phyloP scores from a whole-genome alignment of 2,888 invertebrate species.

The Acrobasis suavella region DNA sequence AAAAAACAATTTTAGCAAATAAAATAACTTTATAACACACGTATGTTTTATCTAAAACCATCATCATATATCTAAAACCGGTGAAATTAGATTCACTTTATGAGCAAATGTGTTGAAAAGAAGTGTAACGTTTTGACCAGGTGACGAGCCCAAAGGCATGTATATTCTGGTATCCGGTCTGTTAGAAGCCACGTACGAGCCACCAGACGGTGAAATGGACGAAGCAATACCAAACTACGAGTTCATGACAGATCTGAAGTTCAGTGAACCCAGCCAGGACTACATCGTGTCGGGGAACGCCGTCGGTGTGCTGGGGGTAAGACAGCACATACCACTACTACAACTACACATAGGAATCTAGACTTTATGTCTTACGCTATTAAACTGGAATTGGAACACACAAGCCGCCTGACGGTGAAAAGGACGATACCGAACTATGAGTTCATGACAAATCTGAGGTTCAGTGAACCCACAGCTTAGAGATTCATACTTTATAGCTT shows the following conservation, averaged over 20 bases:
- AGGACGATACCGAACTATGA: constrained; percentile 79
- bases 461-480: constrained; percentile 63
- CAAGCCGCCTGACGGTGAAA: constrained; percentile 61
- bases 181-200: constrained; percentile 64
- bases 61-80: too few species aligned
- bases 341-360: not conserved
- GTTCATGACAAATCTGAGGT: constrained; percentile 73
- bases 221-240: constrained; percentile 82
- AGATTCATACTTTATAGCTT: too few species aligned
- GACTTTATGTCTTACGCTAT: too few species aligned
- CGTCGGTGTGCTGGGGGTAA: constrained; percentile 82
- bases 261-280: constrained; percentile 72
- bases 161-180: constrained; percentile 69
- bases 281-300: constrained; percentile 84
- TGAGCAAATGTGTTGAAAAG: too few species aligned
- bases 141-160: constrained; percentile 70
- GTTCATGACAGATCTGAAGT: constrained; percentile 73
- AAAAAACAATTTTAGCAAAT: too few species aligned
- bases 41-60: too few species aligned
- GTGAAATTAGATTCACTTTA: too few species aligned
- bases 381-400: constrained; percentile 43
- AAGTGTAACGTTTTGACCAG: constrained; percentile 38
- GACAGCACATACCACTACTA: constrained; percentile 20
- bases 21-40: too few species aligned
- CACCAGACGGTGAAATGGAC: constrained; percentile 63